Evolutionary conservation across 2,113 vertebrate genomes (phyloP), one percentile per base, ranked within the genome.

Genomic region (Limnothrissa miodon): DNA sequence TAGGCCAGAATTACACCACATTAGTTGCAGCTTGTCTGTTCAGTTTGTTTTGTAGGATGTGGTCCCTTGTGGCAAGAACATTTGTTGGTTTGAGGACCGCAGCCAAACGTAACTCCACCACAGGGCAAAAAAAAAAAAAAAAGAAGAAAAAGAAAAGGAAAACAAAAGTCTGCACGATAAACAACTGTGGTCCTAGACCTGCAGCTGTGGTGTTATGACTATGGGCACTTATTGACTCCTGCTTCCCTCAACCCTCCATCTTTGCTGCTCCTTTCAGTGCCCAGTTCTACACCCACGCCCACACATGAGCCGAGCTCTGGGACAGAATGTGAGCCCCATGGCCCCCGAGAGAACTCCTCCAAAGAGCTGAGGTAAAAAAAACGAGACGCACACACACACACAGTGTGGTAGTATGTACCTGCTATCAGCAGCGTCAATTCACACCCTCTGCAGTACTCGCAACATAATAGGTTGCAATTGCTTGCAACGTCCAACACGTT

Each of bases 281-380:
- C 84, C 86, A 89, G 82, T 93, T 91, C 11, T 89, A 90, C 88
- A 91, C 87, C 84, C 86, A 89, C 81, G 92, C 91, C 11, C 90
- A 90, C 88, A 91, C 89, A 86, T 89, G 44, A 51, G 51, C 82
- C 92, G 48, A 93, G 91, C 87, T 91, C 91, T 86, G 91, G 87
- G 89, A 93, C 91, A 92, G 93, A 93, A 90, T 93, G 93, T 82
- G 93, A 94, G 91, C 93, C 90, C 0, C 59, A 62, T n/a, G 25
- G 59, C 59, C 59, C 59, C n/a, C 59, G 59, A 62, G 59, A 62
- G n/a, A 62, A n/a, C 25, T 25, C 7, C 59, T 62, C 59, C 10
- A 62, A 25, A 10, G 59, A 62, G 1, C 59, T 62, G 59, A 62
- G 59, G 59, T 62, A 62, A 0, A 25, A 0, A 70, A 9, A 33